Evolutionary conservation across 2,113 vertebrate species (phyloP).

Genomic region (Pseudois nayaur): DNA sequence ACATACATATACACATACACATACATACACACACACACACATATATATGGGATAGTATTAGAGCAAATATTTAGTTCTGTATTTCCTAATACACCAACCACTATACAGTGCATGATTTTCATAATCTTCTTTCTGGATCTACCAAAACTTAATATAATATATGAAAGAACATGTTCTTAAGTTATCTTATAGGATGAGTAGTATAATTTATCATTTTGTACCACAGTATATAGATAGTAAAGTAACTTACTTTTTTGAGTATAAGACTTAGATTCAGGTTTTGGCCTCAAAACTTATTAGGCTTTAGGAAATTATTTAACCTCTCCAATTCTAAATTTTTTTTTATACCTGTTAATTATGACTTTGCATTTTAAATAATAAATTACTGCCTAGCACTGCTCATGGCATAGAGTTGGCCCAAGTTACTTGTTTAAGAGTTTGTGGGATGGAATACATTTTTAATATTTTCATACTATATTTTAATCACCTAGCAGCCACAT

Average conservation of each 20-base stretch:
- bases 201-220: not conserved
- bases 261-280: not conserved
- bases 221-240: not conserved
- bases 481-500: not conserved
- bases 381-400: not conserved
- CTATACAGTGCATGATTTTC: not conserved
- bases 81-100: not conserved
- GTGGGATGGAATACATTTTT: not conserved
- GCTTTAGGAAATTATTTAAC: not conserved
- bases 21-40: fast-evolving
- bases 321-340: not conserved
- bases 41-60: not conserved
- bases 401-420: not conserved
- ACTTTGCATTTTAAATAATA: not conserved
- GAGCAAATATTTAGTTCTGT: not conserved
- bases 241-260: not conserved
- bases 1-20: fast-evolving
- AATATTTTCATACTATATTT: not conserved
- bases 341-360: not conserved
- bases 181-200: not conserved
- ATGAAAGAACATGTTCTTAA: not conserved
- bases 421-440: not conserved
- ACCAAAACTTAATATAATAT: not conserved
- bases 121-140: not conserved
- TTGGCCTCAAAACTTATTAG: not conserved